Evolutionary conservation across 2,888 invertebrate genomes (phyloP).

Genomic region (Empis stercorea): DNA sequence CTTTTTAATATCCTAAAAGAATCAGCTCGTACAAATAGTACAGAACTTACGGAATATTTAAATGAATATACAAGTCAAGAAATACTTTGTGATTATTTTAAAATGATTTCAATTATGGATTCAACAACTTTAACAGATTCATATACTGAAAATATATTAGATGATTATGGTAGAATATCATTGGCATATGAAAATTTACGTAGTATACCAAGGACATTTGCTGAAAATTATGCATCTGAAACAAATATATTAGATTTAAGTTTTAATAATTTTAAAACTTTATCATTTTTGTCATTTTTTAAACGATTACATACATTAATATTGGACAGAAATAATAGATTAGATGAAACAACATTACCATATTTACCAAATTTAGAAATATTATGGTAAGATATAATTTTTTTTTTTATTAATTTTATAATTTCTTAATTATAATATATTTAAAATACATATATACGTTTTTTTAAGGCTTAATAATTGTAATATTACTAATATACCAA

Average conservation of each 20-base stretch:
- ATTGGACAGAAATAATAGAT: slow-evolving; percentile 65
- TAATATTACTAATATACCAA: slow-evolving; percentile 49
- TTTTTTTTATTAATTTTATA: not conserved
- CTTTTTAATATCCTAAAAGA: no score
- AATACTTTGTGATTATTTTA: slow-evolving; percentile 14
- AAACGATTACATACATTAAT: slow-evolving; percentile 62
- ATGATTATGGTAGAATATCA: slow-evolving; percentile 46
- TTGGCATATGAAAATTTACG: slow-evolving; percentile 56
- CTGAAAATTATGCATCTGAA: slow-evolving; percentile 46
- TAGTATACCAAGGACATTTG: slow-evolving; percentile 49
- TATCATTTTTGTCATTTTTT: slow-evolving; percentile 60
- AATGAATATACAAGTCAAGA: slow-evolving; percentile 19
- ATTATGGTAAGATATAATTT: slow-evolving; percentile 57
- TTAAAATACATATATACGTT: not conserved
- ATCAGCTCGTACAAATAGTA: no score
- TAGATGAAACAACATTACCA: slow-evolving; percentile 56
- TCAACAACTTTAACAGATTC: slow-evolving; percentile 20
- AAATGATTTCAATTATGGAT: slow-evolving; percentile 23
- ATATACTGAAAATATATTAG: slow-evolving; percentile 27
- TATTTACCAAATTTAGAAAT: slow-evolving; percentile 57
- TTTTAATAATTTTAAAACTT: slow-evolving; percentile 60
- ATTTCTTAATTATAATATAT: slow-evolving; percentile 1
- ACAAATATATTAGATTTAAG: slow-evolving; percentile 57
- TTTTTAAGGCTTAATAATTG: slow-evolving; percentile 52
- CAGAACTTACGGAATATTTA: slow-evolving; percentile 20